These are phyloP conservation scores for Tringa solitaria DNA, from an alignment of 2,113 vertebrate genomes.

Conservation along the genomic window DNA sequence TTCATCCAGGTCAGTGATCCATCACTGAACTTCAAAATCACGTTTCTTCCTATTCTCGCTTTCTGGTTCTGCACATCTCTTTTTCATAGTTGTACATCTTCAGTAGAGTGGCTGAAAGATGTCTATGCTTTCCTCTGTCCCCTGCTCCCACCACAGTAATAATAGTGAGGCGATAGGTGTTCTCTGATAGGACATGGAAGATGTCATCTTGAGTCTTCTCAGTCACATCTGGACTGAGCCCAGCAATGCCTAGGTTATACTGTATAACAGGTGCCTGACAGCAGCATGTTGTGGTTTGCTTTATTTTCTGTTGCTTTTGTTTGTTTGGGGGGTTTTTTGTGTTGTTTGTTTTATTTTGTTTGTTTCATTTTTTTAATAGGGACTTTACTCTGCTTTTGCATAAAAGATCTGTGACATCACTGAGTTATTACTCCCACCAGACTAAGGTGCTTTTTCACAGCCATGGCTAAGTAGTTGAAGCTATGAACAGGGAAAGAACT, in stretches of 20 bases:
- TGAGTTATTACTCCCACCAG: background rate
- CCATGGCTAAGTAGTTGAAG: background rate
- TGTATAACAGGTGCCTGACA: background rate
- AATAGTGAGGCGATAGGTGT: background rate
- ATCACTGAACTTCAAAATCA: background rate
- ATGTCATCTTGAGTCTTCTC: background rate
- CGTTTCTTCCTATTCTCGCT: background rate
- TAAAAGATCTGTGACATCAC: background rate
- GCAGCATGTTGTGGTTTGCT: background rate
- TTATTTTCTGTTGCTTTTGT: background rate
- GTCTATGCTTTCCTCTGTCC: background rate
- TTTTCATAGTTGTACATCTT: background rate
- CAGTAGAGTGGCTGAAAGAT: background rate
- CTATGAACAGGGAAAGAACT: background rate
- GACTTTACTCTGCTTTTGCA: background rate
- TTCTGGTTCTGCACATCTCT: background rate
- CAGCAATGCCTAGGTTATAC: background rate
- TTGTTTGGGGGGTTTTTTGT: background rate
- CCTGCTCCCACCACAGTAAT: background rate
- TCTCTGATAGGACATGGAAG: background rate
- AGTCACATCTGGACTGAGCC: accelerated
- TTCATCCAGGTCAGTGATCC: background rate
- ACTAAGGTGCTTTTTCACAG: background rate
- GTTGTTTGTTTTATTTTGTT: background rate
- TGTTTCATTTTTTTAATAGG: background rate